These are phyloP conservation scores for Muscicapa striata DNA, from an alignment of 2,797 vertebrate species.

Conservation along the genomic window DNA sequence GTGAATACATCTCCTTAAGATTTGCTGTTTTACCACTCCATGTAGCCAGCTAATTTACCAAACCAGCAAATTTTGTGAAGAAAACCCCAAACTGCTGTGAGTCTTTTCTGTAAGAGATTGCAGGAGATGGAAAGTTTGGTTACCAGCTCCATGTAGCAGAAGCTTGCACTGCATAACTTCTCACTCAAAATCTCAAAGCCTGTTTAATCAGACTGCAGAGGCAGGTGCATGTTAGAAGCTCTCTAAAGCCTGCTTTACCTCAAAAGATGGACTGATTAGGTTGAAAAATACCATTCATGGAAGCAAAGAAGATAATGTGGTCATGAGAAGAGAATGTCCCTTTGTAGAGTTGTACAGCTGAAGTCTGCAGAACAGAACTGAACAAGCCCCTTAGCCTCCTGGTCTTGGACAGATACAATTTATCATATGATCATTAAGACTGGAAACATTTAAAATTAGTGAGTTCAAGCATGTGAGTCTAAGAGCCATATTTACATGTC, in stretches of 20 bases:
- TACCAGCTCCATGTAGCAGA: neutral
- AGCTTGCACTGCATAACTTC: neutral
- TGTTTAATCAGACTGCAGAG: neutral
- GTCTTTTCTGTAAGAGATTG: neutral
- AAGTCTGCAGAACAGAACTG: neutral
- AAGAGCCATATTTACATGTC: neutral
- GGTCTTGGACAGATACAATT: neutral
- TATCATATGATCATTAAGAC: neutral
- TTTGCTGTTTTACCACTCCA: neutral
- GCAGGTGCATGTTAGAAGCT: neutral
- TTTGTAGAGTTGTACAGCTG: accelerated
- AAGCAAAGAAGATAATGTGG: neutral
- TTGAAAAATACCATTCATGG: neutral
- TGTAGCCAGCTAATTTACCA: neutral
- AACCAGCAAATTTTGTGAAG: neutral
- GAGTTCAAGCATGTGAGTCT: neutral
- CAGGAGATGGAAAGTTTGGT: neutral
- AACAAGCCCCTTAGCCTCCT: neutral
- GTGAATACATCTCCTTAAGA: neutral
- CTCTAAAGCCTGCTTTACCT: neutral
- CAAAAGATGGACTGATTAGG: neutral
- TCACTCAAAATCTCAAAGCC: neutral
- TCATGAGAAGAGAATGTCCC: neutral
- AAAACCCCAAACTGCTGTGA: neutral
- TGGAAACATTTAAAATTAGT: neutral